Base-by-base conservation (phyloP, 1,140 invertebrate species). In the Acyrthosiphon pisum region DNA sequence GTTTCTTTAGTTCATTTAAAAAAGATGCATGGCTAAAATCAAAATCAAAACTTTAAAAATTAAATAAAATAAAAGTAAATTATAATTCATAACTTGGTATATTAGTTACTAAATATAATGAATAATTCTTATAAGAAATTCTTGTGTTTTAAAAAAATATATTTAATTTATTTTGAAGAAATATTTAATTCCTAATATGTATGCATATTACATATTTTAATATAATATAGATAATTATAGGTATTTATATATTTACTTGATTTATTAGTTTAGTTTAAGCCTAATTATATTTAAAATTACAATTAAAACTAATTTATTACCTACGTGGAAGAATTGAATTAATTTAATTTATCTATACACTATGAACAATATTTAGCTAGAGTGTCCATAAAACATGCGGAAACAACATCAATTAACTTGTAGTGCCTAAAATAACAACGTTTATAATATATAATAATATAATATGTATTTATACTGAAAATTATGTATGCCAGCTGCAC, bases 1-100 rank as follows among this genome's bases (percentile, higher is more conserved):
- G 98, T 94, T 95, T 97, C 37, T 97, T 98, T 81, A 96, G 98
- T 93, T 97, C 96, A 94, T 96, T 97, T 94, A 98, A 98, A 95
- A 96, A 97, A 94, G 97, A 97, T 94, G 35, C 44, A 14, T 93
- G 93, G 93, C 11, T 92, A 18, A 91, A 91, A 92, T 26, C 48
- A 35, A 92, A 92, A 92, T 93, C 88, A 68, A 90, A 53, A 56
- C 37, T 46, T 87, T 11, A 26, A 11, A 26, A 11, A 44, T 41
- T 44, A 44, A 41, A 44, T 41, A 1, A 84, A 84, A 84, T 44
- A 9, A 26, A 84, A 83, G 1, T 37, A 83, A 41, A 84, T 14
- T 18, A n/a, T 76, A 76, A 76, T 76, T 76, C 1, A n/a, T 76
- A 76, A 18, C n/a, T 76, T 76, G 22, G 23, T 83, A 44, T 3